Evolutionary conservation across 2,888 invertebrate species (phyloP).

Genomic region (Himalopsyche tibetana): DNA sequence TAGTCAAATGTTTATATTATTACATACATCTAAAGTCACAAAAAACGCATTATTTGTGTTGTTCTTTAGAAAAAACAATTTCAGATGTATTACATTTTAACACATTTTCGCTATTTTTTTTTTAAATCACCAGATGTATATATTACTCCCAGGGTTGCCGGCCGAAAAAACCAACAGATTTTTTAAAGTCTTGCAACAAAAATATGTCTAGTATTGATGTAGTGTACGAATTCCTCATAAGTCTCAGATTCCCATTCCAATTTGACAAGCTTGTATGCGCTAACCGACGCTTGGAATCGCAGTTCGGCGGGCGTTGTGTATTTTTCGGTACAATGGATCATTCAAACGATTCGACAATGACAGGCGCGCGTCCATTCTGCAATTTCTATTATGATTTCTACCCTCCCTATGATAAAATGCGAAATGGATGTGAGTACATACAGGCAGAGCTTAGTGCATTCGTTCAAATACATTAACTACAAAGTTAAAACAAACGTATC

Average conservation of each 20-base stretch:
- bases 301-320: constrained; percentile 61
- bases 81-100: too few species aligned
- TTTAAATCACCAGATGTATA: too few species aligned
- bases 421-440: neutral
- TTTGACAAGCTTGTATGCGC: constrained; percentile 30
- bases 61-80: too few species aligned
- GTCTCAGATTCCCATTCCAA: constrained; percentile 16
- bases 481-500: constrained; percentile 34
- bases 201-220: neutral
- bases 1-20: too few species aligned
- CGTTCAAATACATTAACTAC: constrained; percentile 19
- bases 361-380: constrained; percentile 64
- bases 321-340: constrained; percentile 66
- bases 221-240: constrained; percentile 16
- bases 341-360: constrained; percentile 65
- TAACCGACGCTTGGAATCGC: constrained; percentile 60
- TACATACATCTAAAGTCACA: too few species aligned
- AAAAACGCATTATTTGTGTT: too few species aligned
- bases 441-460: constrained; percentile 14
- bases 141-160: too few species aligned
- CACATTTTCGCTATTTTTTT: too few species aligned
- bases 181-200: too few species aligned
- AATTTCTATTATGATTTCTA: constrained; percentile 66
- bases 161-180: too few species aligned
- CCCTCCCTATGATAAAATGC: constrained; percentile 50